Conservation (phyloP, 2,113 vertebrate species). For the Leptobrachium leishanense region DNA sequence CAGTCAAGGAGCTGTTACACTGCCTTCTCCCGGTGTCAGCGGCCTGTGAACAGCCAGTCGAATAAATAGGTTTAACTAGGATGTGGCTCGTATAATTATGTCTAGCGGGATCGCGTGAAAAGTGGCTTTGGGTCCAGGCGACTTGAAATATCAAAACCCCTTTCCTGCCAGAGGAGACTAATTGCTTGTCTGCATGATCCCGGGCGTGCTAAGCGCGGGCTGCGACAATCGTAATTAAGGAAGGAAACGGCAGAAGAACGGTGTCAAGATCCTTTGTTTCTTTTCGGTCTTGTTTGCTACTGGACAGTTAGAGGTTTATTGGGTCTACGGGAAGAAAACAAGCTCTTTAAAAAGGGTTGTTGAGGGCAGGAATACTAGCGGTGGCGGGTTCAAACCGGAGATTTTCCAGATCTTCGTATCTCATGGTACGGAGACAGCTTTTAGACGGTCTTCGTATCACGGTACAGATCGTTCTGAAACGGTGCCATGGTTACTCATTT, state of each 20-base stretch:
- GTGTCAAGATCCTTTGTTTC: neutral
- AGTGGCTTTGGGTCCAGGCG: slow-evolving; percentile 25
- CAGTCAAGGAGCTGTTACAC: slow-evolving; percentile 3
- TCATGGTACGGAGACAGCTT: no score
- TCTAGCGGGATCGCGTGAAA: slow-evolving; percentile 30
- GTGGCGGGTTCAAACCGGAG: no score
- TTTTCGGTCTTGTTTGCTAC: neutral
- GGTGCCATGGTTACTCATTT: no score
- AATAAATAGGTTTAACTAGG: slow-evolving; percentile 29
- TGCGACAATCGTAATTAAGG: neutral
- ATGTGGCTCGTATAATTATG: slow-evolving; percentile 27
- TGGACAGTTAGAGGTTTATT: neutral
- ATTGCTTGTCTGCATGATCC: slow-evolving; percentile 17
- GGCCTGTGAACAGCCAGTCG: slow-evolving; percentile 24
- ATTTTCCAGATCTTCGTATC: no score
- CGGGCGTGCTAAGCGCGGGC: neutral
- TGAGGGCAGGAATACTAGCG: no score
- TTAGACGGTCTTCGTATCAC: no score
- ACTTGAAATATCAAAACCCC: slow-evolving; percentile 22
- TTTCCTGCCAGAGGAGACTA: slow-evolving; percentile 20
- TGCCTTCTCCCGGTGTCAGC: slow-evolving; percentile 5
- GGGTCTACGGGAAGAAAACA: no score
- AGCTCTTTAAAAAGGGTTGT: no score
- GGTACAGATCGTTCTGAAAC: no score
- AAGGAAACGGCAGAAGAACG: neutral